phyloP scores from a whole-genome alignment of 2,113 vertebrate species.

The Periophthalmus modestus region DNA sequence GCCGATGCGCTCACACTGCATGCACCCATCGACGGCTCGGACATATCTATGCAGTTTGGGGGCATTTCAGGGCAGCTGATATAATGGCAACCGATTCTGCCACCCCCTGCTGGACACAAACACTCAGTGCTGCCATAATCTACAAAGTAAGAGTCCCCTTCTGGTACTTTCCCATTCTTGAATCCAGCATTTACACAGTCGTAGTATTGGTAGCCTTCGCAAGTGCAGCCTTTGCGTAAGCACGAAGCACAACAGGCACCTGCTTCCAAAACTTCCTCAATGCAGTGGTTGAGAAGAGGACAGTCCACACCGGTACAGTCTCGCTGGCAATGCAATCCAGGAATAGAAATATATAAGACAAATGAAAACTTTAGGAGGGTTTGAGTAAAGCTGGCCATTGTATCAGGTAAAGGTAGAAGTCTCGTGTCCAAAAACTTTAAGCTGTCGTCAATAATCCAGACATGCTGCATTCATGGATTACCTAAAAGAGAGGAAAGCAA shows the following conservation, averaged over 20 bases:
- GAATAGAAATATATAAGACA: constrained; percentile 59
- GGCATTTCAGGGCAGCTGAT: constrained; percentile 93
- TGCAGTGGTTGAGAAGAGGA: constrained; percentile 83
- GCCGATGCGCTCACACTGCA: constrained; percentile 87
- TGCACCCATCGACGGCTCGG: constrained; percentile 86
- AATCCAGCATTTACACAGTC: constrained; percentile 92
- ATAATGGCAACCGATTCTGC: constrained; percentile 92
- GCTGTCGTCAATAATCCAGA: constrained; percentile 41
- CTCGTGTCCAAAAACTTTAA: constrained; percentile 17
- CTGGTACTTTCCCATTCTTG: constrained; percentile 85
- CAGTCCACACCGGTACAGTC: constrained; percentile 87
- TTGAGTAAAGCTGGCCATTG: constrained; percentile 60
- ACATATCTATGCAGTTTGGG: constrained; percentile 86
- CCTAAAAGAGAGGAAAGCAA: constrained; percentile 9
- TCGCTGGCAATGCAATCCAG: constrained; percentile 51
- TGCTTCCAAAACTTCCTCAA: constrained; percentile 83
- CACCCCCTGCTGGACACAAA: constrained; percentile 87
- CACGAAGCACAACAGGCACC: constrained; percentile 86
- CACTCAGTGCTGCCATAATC: constrained; percentile 97
- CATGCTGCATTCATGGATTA: constrained; percentile 33
- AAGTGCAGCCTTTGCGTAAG: constrained; percentile 84
- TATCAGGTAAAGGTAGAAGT: constrained; percentile 15
- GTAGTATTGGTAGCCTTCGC: constrained; percentile 95
- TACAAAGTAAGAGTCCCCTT: constrained; percentile 92
- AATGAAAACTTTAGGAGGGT: constrained; percentile 41